Evolutionary conservation across 1,140 invertebrate species (phyloP), one percentile per base, ranked within the genome.

Genomic region (Bombus superbus): DNA sequence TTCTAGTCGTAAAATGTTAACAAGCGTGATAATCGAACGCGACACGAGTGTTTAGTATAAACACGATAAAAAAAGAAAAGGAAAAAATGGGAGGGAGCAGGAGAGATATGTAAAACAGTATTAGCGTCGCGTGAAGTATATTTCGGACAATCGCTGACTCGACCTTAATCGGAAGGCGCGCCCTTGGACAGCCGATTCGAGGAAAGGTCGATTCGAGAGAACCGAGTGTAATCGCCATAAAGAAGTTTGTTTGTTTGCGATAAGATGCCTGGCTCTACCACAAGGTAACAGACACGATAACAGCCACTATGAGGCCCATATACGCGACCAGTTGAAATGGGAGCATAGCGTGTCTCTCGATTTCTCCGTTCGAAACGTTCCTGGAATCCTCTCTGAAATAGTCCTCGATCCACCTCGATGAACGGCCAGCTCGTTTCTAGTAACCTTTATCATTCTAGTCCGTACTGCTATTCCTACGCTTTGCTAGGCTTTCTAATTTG

Each of bases 211-310:
- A 85, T 85, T 80, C 83, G 68, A 62, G 68, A 80, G 83, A 85
- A 85, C 18, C 35, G 77, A 53, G 68, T 71, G 35, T 80, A 85
- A 85, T 80, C 76, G 66, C 32, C 83, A 64, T 85, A 85, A 85
- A 85, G 77, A 71, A 73, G 83, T 80, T 85, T 81, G 84, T 81
- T 85, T 81, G 83, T 81, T 64, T 57, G 71, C 53, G 84, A 85
- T 85, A 85, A 81, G 84, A 74, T 81, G 84, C 35, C 42, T n/a
- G 71, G 22, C 47, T 81, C 71, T 44, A 69, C 69, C 84, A 42
- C 84, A 74, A 81, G 57, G 84, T 85, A 85, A 85, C 84, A 81
- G 57, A 68, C 73, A 81, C 84, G 84, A 85, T 85, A 81, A 85
- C 71, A 81, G n/a, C 47, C 69, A 69, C 62, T 85, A 64, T 73